Evolutionary conservation across 30 jellyfish, hydroid and myxozoan genomes (phyloP), one percentile per base, ranked within the genome.

Genomic region (Catostylus mosaicus): DNA sequence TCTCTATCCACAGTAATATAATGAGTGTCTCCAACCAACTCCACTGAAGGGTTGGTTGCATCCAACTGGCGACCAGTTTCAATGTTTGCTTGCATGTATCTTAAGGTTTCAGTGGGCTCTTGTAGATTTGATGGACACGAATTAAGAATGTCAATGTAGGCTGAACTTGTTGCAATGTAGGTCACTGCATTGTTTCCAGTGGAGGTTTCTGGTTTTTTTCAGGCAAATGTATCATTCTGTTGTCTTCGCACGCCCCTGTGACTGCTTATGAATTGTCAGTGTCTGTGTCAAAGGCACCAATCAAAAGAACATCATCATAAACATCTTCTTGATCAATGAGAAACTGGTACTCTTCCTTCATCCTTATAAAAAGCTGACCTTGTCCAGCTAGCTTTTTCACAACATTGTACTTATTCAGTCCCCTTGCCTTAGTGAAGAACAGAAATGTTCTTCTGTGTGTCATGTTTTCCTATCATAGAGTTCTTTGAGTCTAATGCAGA

Each of bases 1-100:
- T 82, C 51, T 69, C 92, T 82, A 79, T 82, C 80, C 7, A 82
- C 78, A 34, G 57, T 68, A 0, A 82, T 82, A 67, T 56, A 84
- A 57, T 84, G 54, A 32, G 89, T 73, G 71, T 67, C 86, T 4
- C 78, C 92, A 1, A 26, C 43, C 46, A 67, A 80, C 80, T 36
- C 81, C 11, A 23, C 73, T 3, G 40, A 73, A n/a, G 80, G 43
- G 24, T 56, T 47, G 22, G 62, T 33, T 34, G 57, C 80, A 29
- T 70, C 86, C 57, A 82, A 30, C 57, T 69, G 79, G 22, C 80
- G 78, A 27, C 86, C 92, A 3, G 78, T 68, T 11, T 47, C 86
- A 33, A 82, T 47, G 24, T 68, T 38, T 52, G 20, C n/a, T 52
- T 71, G 92, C 75, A 82, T 36, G 36, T 43, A 80, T 18, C 84